Percentiles rank a stretch among this genome's conserved stretches.
These are phyloP conservation scores for Apodemus agrarius DNA, from an alignment of 2,797 vertebrate species.

Conservation along the genomic window DNA sequence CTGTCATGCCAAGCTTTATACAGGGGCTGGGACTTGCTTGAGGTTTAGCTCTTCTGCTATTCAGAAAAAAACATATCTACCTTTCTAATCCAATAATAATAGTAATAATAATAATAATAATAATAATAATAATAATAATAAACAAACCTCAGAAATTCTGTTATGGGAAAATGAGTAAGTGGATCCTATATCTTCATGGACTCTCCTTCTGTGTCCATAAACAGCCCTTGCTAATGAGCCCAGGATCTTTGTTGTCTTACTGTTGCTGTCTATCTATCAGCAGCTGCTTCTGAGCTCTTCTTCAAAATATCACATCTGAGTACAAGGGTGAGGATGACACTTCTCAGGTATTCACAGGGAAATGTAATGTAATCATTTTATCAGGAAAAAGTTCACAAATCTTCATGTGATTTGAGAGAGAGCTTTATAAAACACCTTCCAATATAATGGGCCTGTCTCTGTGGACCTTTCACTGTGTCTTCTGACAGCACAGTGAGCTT, in stretches of 20 bases:
- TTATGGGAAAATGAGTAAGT: neutral
- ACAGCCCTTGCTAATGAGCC: neutral
- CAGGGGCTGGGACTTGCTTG: neutral
- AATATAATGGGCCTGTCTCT: neutral
- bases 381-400: no score
- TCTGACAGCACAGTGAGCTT: neutral
- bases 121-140: no score
- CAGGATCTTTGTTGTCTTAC: neutral
- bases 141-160: neutral
- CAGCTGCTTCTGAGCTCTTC: neutral
- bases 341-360: no score
- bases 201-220: neutral
- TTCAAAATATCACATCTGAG: neutral
- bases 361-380: neutral
- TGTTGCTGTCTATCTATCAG: neutral
- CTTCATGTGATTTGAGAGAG: neutral
- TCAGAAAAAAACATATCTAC: neutral
- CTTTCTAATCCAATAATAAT: no score
- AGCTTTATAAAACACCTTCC: neutral
- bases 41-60: neutral
- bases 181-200: fast-evolving
- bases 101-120: no score
- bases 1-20: no score
- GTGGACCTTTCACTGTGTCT: neutral
- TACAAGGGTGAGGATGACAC: neutral